phyloP scores from a whole-genome alignment of 1,140 invertebrate species.

The Gryllus bimaculatus region DNA sequence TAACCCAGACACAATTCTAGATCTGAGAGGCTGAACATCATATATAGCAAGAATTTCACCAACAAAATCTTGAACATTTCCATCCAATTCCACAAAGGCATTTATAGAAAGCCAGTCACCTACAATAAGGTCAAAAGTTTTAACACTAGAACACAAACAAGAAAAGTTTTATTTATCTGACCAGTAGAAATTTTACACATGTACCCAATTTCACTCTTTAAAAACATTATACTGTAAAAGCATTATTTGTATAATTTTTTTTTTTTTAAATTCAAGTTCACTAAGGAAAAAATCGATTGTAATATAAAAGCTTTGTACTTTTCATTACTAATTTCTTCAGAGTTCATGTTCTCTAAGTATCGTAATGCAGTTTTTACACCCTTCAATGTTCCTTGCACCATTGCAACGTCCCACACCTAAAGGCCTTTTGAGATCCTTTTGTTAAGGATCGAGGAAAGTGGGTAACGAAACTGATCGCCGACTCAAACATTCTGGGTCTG shows the following conservation, averaged over 20 bases:
- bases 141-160: neutral
- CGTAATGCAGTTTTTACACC: no score
- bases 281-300: no score
- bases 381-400: no score
- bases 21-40: slow-evolving; percentile 43
- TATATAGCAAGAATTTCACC: slow-evolving; percentile 47
- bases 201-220: neutral
- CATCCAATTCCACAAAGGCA: slow-evolving; percentile 43
- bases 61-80: slow-evolving; percentile 35
- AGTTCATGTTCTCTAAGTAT: no score
- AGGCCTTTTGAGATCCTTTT: no score
- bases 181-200: neutral
- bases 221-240: slow-evolving; percentile 9
- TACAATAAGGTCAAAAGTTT: slow-evolving; percentile 28
- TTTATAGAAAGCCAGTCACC: slow-evolving; percentile 54
- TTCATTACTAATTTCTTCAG: no score
- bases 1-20: slow-evolving; percentile 37
- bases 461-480: no score
- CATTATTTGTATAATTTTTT: neutral
- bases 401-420: no score
- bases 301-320: no score
- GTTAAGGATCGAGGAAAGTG: no score
- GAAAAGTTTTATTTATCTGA: neutral
- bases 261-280: neutral
- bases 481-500: no score